phyloP scores from a whole-genome alignment of 2,113 vertebrate genomes.

The Bucco capensis region DNA sequence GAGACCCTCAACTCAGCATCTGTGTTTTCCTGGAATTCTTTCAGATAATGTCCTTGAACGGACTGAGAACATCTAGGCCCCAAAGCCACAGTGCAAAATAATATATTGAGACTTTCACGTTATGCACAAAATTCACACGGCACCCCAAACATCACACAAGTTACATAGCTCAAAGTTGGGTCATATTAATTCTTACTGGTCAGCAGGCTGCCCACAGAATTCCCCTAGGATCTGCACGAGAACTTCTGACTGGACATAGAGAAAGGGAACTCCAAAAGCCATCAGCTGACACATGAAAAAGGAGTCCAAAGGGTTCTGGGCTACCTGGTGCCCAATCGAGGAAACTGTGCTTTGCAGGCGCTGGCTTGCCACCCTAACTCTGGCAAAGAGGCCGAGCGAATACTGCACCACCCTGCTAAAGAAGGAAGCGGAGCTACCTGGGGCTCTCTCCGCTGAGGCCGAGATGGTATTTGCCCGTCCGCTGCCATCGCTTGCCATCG shows the following conservation, averaged over 20 bases:
- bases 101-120: neutral
- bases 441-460: slow-evolving; percentile 77
- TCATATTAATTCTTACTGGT: slow-evolving; percentile 19
- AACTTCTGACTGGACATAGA: slow-evolving; percentile 81
- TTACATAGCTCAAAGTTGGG: neutral
- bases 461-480: slow-evolving; percentile 66
- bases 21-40: slow-evolving; percentile 24
- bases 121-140: neutral
- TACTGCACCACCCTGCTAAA: slow-evolving; percentile 77
- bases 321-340: slow-evolving; percentile 85
- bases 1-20: neutral
- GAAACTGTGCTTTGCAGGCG: slow-evolving; percentile 79
- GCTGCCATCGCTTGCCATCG: slow-evolving; percentile 71
- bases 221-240: slow-evolving; percentile 81
- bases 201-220: slow-evolving; percentile 69
- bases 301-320: slow-evolving; percentile 86
- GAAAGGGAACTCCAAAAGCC: slow-evolving; percentile 84
- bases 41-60: neutral
- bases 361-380: slow-evolving; percentile 73
- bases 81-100: slow-evolving; percentile 13
- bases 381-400: slow-evolving; percentile 73
- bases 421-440: slow-evolving; percentile 93
- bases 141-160: neutral
- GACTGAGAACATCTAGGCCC: neutral
- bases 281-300: slow-evolving; percentile 92